Base-by-base conservation (phyloP, 2,113 vertebrate species). In the Actinemys pallida region DNA sequence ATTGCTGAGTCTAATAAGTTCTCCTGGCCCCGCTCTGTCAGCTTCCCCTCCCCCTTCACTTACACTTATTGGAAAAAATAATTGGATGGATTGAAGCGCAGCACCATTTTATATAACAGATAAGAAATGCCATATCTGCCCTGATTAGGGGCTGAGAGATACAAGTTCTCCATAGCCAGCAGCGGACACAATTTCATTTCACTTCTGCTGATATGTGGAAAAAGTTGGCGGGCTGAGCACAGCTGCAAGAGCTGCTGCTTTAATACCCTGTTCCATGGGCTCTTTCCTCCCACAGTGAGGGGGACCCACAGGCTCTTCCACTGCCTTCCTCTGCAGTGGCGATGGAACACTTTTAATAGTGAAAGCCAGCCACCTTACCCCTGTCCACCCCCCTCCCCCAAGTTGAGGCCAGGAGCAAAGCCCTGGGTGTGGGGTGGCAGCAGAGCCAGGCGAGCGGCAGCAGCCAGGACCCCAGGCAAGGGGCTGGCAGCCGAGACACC, bases 71-170 rank as follows among this genome's bases (percentile, higher is more conserved):
- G 92, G 92, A 86, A 95, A 93, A 96, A 96, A 95, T 97, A 97
- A 98, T 95, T 97, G 96, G 84, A 95, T 94, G 90, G 92, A 95
- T 95, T 97, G 96, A 97, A 97, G 96, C 80, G 80, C 76, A 92
- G 93, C 62, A 92, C 93, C 85, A 0, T 96, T 98, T 97, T 93
- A 97, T 86, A 96, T 83, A 93, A 93, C 50, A 97, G 97, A 97
- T 97, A 97, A 97, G 95, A 96, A 95, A 97, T 93, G 95, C 96
- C 95, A 47, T 97, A 95, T 97, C 97, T 97, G 85, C 53, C 87
- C 87, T 94, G 96, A 96, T 95, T 96, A 93, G 81, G 88, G 89
- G 87, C 87, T 79, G 78, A 47, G 81, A 98, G 97, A 96, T 97
- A 97, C 1, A 5, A 87, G 85, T 0, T 0, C 90, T 93, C 81